Evolutionary conservation across 1,140 invertebrate genomes (phyloP).

Genomic region (Caenorhabditis latens): DNA sequence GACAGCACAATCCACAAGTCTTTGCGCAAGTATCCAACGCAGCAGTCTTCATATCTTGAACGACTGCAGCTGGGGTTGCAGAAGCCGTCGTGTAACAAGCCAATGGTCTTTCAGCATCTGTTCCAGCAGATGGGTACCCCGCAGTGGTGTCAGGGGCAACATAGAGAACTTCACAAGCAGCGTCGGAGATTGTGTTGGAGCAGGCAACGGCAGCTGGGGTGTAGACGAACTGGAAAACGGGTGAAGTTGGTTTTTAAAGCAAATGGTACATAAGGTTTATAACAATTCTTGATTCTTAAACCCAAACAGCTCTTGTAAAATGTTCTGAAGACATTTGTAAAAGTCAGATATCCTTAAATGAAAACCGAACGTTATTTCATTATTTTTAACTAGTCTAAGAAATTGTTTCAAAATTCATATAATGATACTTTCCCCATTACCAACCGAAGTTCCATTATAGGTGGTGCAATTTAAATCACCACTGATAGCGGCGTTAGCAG

Average conservation of each 20-base stretch:
- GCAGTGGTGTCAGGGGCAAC: slow-evolving; percentile 26
- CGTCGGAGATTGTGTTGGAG: slow-evolving; percentile 40
- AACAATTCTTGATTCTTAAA: background rate
- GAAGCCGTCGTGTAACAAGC: slow-evolving; percentile 16
- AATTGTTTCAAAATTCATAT: background rate
- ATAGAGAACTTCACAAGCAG: slow-evolving; percentile 40
- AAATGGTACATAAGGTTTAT: background rate
- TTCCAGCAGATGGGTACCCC: slow-evolving; percentile 29
- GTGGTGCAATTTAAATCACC: slow-evolving; percentile 43
- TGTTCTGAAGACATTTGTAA: too few relatives aligned
- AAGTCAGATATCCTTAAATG: too few relatives aligned
- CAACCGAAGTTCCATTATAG: slow-evolving; percentile 27
- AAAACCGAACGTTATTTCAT: too few relatives aligned
- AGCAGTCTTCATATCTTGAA: slow-evolving; percentile 42
- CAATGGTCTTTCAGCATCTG: slow-evolving; percentile 21
- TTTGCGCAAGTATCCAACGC: slow-evolving; percentile 57
- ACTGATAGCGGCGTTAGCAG: slow-evolving; percentile 14
- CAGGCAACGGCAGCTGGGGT: slow-evolving; percentile 51
- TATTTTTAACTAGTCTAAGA: too few relatives aligned
- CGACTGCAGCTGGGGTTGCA: background rate
- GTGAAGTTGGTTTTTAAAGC: background rate
- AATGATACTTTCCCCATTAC: background rate
- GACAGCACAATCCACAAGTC: slow-evolving; percentile 60
- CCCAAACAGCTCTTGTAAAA: background rate
- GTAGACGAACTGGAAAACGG: slow-evolving; percentile 51